Evolutionary conservation across 2,888 invertebrate genomes (phyloP), one percentile per base, ranked within the genome.

Genomic region (Drosophila birchii): DNA sequence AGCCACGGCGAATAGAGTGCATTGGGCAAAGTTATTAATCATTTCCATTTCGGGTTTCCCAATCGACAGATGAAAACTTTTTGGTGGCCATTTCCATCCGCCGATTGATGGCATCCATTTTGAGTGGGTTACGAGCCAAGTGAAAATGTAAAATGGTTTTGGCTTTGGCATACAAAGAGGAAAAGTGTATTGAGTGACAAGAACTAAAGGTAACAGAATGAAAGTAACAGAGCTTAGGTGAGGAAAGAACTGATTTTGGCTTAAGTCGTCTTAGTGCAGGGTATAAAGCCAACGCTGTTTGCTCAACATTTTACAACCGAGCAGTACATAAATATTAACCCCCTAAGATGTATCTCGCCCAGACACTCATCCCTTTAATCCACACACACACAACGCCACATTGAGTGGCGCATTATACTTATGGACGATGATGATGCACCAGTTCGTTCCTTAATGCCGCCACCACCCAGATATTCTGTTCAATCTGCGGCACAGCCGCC

Each of bases 391-490:
- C 36, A 29, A 49, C 23, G 44, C 47, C 18, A 64, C 62, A 71
- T 75, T 79, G 79, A 82, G 76, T 73, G 70, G 70, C 84, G 71
- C 86, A 79, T 77, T 71, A 67, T 71, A 53, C 75, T 67, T 47
- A 39, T 58, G 45, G 63, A 20, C 29, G 18, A 18, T 61, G 63
- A 77, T 72, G 67, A 60, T 71, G 67, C 68, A 79, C 69, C 66
- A 63, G 47, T 39, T 76, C 62, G 43, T 55, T 43, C 49, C 49
- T 73, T 67, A 29, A 26, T 57, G 54, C 58, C 64, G 54, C 58
- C 64, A 64, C 49, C 64, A 64, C 63, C 59, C 36, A 53, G 71
- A 58, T 56, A 36, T 23, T 58, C 58, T 71, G 54, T 71, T 80
- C 82, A 80, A 80, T 82, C 83, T 77, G 70, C 45, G 43, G 49